Conservation (phyloP, 2,113 vertebrate genomes). For the Semicossyphus pulcher region DNA sequence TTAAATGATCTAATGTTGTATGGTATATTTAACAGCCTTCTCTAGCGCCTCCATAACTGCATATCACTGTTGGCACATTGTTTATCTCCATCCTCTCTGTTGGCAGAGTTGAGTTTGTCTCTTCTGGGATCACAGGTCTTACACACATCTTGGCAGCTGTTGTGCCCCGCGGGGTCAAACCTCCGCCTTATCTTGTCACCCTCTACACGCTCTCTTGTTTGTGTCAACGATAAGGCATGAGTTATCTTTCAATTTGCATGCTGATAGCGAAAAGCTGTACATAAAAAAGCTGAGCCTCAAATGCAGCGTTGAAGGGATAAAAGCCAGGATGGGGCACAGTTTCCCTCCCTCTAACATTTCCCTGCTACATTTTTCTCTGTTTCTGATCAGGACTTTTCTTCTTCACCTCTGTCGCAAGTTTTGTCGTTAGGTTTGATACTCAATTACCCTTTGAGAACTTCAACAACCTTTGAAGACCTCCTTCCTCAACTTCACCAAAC, state of each 20-base stretch:
- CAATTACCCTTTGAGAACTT: constrained; percentile 15
- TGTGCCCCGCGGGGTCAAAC: constrained; percentile 7
- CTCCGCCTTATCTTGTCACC: constrained; percentile 16
- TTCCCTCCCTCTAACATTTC: too few species aligned
- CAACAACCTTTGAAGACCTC: neutral
- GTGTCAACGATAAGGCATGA: neutral
- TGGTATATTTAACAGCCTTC: neutral
- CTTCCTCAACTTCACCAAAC: neutral
- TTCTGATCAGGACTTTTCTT: neutral
- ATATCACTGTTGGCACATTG: too few species aligned
- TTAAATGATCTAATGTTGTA: neutral
- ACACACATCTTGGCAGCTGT: neutral
- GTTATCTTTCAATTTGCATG: neutral
- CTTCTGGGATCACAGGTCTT: neutral
- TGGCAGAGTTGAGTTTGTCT: neutral
- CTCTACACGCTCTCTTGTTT: neutral
- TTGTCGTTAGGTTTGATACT: neutral
- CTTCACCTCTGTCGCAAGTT: neutral
- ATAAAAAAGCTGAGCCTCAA: neutral
- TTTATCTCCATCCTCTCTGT: constrained; percentile 4
- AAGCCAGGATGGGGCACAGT: neutral
- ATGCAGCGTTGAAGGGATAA: neutral
- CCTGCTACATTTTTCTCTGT: too few species aligned
- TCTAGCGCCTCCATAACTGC: neutral
- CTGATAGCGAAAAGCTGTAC: neutral